These are phyloP conservation scores for Indicator maculatus DNA, from an alignment of 2,113 vertebrate species.

Conservation along the genomic window DNA sequence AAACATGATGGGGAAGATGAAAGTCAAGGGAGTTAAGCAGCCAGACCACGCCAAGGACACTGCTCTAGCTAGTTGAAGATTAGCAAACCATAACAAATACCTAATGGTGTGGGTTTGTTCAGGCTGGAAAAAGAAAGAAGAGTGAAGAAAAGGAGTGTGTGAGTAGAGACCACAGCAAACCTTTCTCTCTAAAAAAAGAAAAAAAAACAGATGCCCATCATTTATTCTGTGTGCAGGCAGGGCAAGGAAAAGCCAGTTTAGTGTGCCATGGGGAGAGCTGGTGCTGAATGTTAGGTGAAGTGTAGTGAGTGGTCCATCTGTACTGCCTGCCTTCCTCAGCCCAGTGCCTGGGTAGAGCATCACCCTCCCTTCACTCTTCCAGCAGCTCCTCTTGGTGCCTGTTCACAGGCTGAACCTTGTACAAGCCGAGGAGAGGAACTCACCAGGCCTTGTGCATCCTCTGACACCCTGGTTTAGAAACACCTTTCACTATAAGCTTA, in stretches of 20 bases:
- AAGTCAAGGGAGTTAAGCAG: neutral
- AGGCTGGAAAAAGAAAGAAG: neutral
- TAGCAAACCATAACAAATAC: neutral
- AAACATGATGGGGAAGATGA: neutral
- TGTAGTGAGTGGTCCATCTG: neutral
- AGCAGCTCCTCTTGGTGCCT: neutral
- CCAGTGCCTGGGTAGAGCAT: fast-evolving
- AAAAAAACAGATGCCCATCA: neutral
- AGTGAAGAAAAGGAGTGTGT: neutral
- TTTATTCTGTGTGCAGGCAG: neutral
- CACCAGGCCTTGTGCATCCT: too few species aligned
- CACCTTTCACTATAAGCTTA: neutral
- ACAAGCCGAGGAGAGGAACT: neutral
- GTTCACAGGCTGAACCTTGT: neutral
- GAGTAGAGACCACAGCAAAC: neutral
- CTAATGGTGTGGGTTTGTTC: neutral
- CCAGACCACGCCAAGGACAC: neutral
- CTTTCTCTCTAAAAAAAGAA: neutral
- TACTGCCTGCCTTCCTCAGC: neutral
- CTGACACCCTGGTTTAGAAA: neutral
- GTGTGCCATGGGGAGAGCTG: neutral
- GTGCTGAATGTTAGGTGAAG: too few species aligned
- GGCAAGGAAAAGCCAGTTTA: neutral
- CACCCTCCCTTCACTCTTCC: neutral
- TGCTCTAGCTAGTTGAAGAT: neutral